Evolutionary conservation across 2,888 invertebrate species (phyloP), one percentile per base, ranked within the genome.

Genomic region (Timandra comae): DNA sequence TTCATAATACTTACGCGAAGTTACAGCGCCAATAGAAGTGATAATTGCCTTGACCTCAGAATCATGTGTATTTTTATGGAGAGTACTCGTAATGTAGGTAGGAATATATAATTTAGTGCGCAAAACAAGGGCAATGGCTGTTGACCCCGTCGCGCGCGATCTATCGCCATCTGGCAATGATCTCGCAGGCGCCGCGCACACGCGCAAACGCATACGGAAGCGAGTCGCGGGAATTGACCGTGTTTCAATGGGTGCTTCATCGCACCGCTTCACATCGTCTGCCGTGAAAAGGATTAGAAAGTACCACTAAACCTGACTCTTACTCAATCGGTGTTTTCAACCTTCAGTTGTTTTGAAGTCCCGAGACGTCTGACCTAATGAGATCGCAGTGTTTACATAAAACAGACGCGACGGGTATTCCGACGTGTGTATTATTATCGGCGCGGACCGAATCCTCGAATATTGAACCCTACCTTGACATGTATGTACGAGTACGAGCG

Each of bases 381-480:
- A 72, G 63, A 63, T 63, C 62, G 61, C 56, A 64, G 36, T 64
- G 66, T 75, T 74, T 68, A 72, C 65, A 72, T 60, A 63, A 69
- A 72, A 54, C 77, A 78, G 73, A 75, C 56, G 57, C 51, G 59
- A 60, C 56, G 66, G 64, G 64, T 74, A 61, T 77, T 67, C 69
- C 61, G 56, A 60, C 56, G 59, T 48, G 52, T 70, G 65, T 75
- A 72, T 78, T 72, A 74, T 76, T 79, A 76, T 74, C 64, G 52
- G 60, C 63, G 63, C 59, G 73, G 55, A 71, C 69, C 56, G 69
- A 74, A 80, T 79, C 76, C 75, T 79, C 82, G 84, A 80, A 73
- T 84, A 64, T 81, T 84, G 84, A 84, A 84, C 84, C 75, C 84
- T 81, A 84, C 84, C 84, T 84, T 84, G 84, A 84, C 84, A 82